These are phyloP conservation scores for Pao palembangensis DNA, from an alignment of 2,113 vertebrate species.

Conservation along the genomic window DNA sequence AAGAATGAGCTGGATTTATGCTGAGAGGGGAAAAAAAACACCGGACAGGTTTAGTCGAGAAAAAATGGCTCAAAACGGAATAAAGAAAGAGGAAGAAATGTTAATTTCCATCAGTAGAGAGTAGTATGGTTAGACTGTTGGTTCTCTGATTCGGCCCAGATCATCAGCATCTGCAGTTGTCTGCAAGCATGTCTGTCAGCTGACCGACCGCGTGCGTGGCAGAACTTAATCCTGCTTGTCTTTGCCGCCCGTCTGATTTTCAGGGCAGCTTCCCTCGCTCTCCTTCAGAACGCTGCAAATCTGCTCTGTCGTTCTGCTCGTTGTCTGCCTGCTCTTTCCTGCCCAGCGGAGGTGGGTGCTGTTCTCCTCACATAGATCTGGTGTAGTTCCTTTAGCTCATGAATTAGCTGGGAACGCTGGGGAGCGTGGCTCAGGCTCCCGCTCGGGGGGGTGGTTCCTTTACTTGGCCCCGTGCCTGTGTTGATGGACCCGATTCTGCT, in stretches of 20 bases:
- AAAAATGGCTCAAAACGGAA: slow-evolving; percentile 43
- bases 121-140: slow-evolving; percentile 20
- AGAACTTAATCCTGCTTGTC: too few relatives aligned
- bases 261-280: too few relatives aligned
- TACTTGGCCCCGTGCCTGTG: slow-evolving; percentile 28
- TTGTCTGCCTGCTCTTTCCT: slow-evolving; percentile 19
- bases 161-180: too few relatives aligned
- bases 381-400: slow-evolving; percentile 21
- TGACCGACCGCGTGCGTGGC: too few relatives aligned
- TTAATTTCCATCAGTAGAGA: too few relatives aligned
- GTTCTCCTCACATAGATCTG: slow-evolving; percentile 1
- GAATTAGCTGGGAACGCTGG: slow-evolving; percentile 43
- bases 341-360: too few relatives aligned
- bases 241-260: too few relatives aligned
- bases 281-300: too few relatives aligned
- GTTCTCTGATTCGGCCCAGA: slow-evolving; percentile 10
- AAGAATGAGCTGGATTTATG: slow-evolving; percentile 42
- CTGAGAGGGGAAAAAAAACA: background rate
- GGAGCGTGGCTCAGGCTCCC: slow-evolving; percentile 28
- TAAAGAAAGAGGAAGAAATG: background rate
- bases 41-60: slow-evolving; percentile 27
- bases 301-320: background rate
- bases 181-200: too few relatives aligned
- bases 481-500: slow-evolving; percentile 22
- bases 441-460: slow-evolving; percentile 14